These are phyloP conservation scores for Eretmocerus hayati DNA, from an alignment of 2,888 invertebrate genomes.

Conservation along the genomic window DNA sequence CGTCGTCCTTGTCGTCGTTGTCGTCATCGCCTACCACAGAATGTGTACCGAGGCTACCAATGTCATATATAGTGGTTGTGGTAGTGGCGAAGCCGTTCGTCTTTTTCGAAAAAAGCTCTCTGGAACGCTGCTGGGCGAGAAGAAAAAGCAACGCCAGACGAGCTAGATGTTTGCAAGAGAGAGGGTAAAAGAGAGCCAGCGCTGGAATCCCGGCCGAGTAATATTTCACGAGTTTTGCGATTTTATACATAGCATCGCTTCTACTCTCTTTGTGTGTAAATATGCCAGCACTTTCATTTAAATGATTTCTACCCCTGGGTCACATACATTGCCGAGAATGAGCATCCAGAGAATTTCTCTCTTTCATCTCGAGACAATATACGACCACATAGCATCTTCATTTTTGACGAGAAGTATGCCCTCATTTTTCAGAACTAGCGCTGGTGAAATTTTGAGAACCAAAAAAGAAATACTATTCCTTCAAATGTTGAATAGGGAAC, in stretches of 20 bases:
- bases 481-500: too few species aligned
- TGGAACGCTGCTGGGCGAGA: neutral
- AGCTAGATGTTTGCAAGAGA: neutral
- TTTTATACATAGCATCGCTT: constrained; percentile 7
- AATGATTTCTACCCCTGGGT: constrained; percentile 5
- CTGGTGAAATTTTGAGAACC: too few species aligned
- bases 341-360: neutral
- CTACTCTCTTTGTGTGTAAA: constrained; percentile 7
- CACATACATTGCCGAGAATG: constrained; percentile 2
- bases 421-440: too few species aligned
- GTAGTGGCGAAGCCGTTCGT: too few species aligned
- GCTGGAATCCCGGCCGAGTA: constrained; percentile 11
- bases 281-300: constrained; percentile 15
- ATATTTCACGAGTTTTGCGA: constrained; percentile 17
- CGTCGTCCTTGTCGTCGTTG: too few species aligned
- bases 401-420: too few species aligned
- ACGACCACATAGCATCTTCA: too few species aligned
- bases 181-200: constrained; percentile 8
- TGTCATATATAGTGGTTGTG: too few species aligned
- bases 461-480: too few species aligned
- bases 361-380: neutral
- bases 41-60: too few species aligned
- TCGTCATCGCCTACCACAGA: too few species aligned
- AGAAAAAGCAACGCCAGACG: neutral
- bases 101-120: constrained; percentile 18